Percentiles rank a stretch among this genome's conserved stretches.
Conservation (phyloP, 2,113 vertebrate species). For the Cheilinus undulatus region DNA sequence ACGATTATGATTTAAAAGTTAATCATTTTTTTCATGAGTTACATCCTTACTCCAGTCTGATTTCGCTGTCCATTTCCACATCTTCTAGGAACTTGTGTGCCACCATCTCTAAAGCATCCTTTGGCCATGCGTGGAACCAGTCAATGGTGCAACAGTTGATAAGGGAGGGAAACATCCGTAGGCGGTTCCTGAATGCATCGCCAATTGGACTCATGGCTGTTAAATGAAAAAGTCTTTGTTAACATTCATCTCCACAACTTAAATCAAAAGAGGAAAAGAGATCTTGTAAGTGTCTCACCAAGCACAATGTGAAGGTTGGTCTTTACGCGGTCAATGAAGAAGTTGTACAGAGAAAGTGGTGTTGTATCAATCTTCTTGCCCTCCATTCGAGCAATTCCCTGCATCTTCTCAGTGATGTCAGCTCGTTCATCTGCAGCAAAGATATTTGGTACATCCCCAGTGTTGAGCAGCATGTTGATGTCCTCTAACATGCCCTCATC, state of each 20-base stretch:
- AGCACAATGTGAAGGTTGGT: conserved; percentile 93
- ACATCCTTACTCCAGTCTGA: conserved; percentile 85
- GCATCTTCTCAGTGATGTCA: conserved; percentile 91
- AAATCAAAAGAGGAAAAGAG: neutral
- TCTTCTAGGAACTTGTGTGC: conserved; percentile 94
- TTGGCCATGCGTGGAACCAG: conserved; percentile 95
- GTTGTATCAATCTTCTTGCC: conserved; percentile 88
- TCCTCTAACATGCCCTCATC: conserved; percentile 92
- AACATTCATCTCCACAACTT: neutral
- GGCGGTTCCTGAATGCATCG: conserved; percentile 91
- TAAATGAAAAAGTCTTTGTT: conserved; percentile 19
- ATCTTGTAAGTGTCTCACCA: conserved; percentile 72
- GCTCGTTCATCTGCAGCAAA: conserved; percentile 92
- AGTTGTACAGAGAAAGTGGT: conserved; percentile 91
- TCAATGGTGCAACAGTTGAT: conserved; percentile 98
- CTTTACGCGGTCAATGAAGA: conserved; percentile 91
- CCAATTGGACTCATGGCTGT: conserved; percentile 96
- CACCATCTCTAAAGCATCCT: conserved; percentile 94
- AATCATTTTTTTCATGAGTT: neutral
- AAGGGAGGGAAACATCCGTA: conserved; percentile 94
- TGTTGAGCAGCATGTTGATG: conserved; percentile 93
- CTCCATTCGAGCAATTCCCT: conserved; percentile 83
- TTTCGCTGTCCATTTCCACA: conserved; percentile 86
- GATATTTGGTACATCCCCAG: conserved; percentile 92
- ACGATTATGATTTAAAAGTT: too few relatives aligned